These are phyloP conservation scores for Apis florea DNA, from an alignment of 1,140 invertebrate species.

Conservation along the genomic window DNA sequence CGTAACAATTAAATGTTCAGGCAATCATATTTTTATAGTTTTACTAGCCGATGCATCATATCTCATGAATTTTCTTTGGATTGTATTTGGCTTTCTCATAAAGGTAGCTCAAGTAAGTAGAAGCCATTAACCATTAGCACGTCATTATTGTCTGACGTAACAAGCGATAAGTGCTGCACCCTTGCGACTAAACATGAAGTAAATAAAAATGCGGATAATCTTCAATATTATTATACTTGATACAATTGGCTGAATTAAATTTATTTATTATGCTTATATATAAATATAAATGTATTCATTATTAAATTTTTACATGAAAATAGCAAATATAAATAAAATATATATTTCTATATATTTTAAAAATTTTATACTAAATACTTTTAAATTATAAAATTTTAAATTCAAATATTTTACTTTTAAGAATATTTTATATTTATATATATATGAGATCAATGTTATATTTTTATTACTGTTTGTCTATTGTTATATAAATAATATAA, in stretches of 20 bases:
- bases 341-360: too few relatives aligned
- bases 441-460: not conserved
- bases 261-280: not conserved
- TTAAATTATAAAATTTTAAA: not conserved
- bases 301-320: not conserved
- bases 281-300: not conserved
- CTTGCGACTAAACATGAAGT: slow-evolving; percentile 4
- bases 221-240: slow-evolving; percentile 13
- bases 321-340: not conserved
- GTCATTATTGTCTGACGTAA: slow-evolving; percentile 71
- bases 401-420: not conserved
- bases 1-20: slow-evolving; percentile 60
- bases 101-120: slow-evolving; percentile 67
- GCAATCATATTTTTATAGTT: slow-evolving; percentile 72
- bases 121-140: slow-evolving; percentile 75
- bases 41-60: slow-evolving; percentile 73
- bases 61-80: slow-evolving; percentile 74
- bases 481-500: not conserved
- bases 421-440: not conserved
- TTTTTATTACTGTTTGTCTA: not conserved
- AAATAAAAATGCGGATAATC: slow-evolving; percentile 3
- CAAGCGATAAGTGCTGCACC: slow-evolving; percentile 60
- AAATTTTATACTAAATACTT: too few relatives aligned
- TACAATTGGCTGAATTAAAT: slow-evolving; percentile 21
- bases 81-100: slow-evolving; percentile 74